Evolutionary conservation across 2,888 invertebrate species (phyloP), one percentile per base, ranked within the genome.

Genomic region (Orchesella flavescens): DNA sequence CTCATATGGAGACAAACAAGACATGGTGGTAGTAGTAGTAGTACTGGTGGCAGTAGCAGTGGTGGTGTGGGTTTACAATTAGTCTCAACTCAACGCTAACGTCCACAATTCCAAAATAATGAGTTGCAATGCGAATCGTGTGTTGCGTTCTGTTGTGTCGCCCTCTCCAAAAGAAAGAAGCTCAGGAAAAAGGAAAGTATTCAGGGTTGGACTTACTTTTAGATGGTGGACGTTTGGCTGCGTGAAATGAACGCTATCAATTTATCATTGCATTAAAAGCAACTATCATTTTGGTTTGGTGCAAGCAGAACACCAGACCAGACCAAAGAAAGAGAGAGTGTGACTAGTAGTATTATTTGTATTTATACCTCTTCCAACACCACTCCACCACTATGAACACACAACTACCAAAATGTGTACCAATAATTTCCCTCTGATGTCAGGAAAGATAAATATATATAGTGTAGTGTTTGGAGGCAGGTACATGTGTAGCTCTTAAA

Each of bases 241-340:
- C 2, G 66, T 75, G 53, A 68, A 81, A 75, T 66, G 81, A 75
- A 69, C 81, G 69, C 59, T 81, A 81, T 75, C 75, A 81, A 81
- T 75, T 81, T 81, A 75, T 81, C 81, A 81, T 74, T 65, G 43
- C 23, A 24, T 71, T 57, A 15, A 10, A 12, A 34, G 7, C 34
- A 34, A 34, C 34, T 34, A 34, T 34, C 34, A 34, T 34, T 34
- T 34, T 34, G 34, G 34, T 34, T n/a, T 34, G 34, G 34, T 34
- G 34, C 43, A 43, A 46, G 46, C 61, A 24, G 55, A 71, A 10
- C n/a, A 7, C 15, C 17, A 44, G 21, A 43, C 1, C 24, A 34
- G 24, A 44, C 46, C 44, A 61, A 61, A 59, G 44, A 44, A 43
- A 61, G 73, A n/a, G 34, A 57, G 55, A 57, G 71, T 43, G 73